Base-by-base conservation (phyloP, 1,140 invertebrate species). In the Vanessa atalanta region DNA sequence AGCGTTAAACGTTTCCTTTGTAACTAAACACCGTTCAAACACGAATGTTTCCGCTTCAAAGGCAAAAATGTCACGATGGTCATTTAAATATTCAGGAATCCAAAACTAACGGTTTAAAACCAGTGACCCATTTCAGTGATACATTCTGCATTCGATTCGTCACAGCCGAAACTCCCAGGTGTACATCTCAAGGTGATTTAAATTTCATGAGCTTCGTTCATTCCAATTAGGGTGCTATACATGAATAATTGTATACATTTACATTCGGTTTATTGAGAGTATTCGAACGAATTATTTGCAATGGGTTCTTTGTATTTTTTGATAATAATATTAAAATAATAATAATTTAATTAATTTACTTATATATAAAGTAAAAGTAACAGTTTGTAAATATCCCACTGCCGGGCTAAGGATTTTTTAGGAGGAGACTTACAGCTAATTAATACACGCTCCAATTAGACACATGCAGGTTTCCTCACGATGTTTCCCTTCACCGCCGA, bases 131-230 rank as follows among this genome's bases (percentile, higher is more conserved):
- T 63, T 63, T 63, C 68, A 70, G 68, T 63, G 48, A 63, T 68
- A 51, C 53, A 73, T 63, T 61, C 48, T 60, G 65, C 73, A 64
- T 61, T 50, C 63, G 51, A 75, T 75, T 70, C 70, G 73, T 70
- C 73, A 75, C 73, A 70, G 73, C 64, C 60, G 37, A 65, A 72
- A 26, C 51, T 50, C 65, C 72, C 57, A 55, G 65, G 70, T 72
- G 64, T 70, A 63, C 73, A 75, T 70, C 72, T 68, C 67, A 43
- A 43, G 31, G 12, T 37, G 47, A 70, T 72, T 72, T 68, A 61
- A 71, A 76, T 71, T 76, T 67, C 70, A 76, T 76, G 74, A 76
- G 74, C 16, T 51, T 23, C 31, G 37, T 48, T 73, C 72, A 26
- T 67, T 53, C 64, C 63, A 75, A 70, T 75, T 70, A 70, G 53